Base-by-base conservation (phyloP, 37 sponge, comb jelly and placozoan species). In the Diacarnus erythraeanus region DNA sequence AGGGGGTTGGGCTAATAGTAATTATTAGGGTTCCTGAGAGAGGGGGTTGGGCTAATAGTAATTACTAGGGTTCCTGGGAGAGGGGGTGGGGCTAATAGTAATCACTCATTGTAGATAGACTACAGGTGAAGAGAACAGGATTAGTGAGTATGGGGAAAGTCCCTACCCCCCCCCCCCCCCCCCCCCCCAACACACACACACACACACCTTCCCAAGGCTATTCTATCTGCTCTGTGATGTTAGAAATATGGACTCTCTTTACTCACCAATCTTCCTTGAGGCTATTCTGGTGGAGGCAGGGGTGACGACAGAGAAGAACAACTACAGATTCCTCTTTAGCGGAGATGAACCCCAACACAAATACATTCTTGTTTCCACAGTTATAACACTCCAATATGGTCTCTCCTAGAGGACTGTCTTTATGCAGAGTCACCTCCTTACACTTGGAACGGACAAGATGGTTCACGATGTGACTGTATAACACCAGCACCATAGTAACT, bases 271-370 rank as follows among this genome's bases (percentile, higher is more conserved):
- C 94, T 69, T 98, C 99, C 85, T 98, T 98, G 59, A 93, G 84
- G 18, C 59, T 80, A 56, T 60, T 86, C 86, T 93, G 92, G 51
- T 91, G 85, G 8, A 89, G 90, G 83, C 99, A 98, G 40, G 99
- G 99, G 65, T 93, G 92, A 37, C 94, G 47, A 71, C 99, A 98
- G 30, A 98, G 87, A 74, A 98, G 71, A 63, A 98, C 85, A 41
- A 98, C 99, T n/a, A 98, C 94, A 73, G 92, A 91, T 64, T 98
- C 99, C 17, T 90, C 93, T 79, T 98, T 98, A 73, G 99, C 99
- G 12, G 99, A 93, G 59, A 98, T 92, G 84, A 92, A 98, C 21
- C 99, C 99, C 36, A 98, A 92, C 42, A 88, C 80, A 76, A 98
- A 98, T 63, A 95, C 96, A 59, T 98, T 98, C 77, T 84, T 74